phyloP scores from a whole-genome alignment of 2,888 invertebrate species.

The Biston stratarius region DNA sequence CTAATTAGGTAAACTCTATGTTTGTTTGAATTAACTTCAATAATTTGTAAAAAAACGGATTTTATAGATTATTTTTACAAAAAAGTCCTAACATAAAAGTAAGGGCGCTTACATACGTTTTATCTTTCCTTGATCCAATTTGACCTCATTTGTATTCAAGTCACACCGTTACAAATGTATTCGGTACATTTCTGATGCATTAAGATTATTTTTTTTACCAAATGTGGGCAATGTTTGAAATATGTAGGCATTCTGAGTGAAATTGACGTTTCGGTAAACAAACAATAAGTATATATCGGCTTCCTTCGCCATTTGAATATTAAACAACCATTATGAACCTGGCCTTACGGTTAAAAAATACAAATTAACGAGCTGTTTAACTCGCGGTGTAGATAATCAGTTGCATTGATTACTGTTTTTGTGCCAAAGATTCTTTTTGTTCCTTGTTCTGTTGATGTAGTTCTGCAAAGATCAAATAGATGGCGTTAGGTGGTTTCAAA shows the following conservation, averaged over 20 bases:
- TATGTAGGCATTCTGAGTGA: slow-evolving; percentile 42
- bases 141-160: slow-evolving; percentile 82
- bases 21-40: no score
- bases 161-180: slow-evolving; percentile 71
- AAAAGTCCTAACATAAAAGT: slow-evolving; percentile 48
- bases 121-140: slow-evolving; percentile 77
- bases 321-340: slow-evolving; percentile 36
- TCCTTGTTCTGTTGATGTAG: slow-evolving; percentile 1
- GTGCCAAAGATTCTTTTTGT: slow-evolving; percentile 6
- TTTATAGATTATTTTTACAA: slow-evolving; percentile 27
- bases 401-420: slow-evolving; percentile 35
- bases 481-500: slow-evolving; percentile 31
- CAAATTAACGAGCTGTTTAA: slow-evolving; percentile 40
- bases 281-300: not conserved
- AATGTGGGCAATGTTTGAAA: slow-evolving; percentile 49
- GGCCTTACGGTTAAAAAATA: slow-evolving; percentile 39
- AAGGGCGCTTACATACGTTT: slow-evolving; percentile 60
- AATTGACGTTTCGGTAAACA: slow-evolving; percentile 30
- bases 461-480: slow-evolving; percentile 31
- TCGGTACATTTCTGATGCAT: slow-evolving; percentile 79
- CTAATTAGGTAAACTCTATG: no score
- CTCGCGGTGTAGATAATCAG: slow-evolving; percentile 31
- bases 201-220: slow-evolving; percentile 63
- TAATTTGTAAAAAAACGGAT: no score
- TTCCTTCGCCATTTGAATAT: slow-evolving; percentile 40